These are phyloP conservation scores for Sciurus vulgaris DNA, from an alignment of 2,797 vertebrate species.

Conservation along the genomic window DNA sequence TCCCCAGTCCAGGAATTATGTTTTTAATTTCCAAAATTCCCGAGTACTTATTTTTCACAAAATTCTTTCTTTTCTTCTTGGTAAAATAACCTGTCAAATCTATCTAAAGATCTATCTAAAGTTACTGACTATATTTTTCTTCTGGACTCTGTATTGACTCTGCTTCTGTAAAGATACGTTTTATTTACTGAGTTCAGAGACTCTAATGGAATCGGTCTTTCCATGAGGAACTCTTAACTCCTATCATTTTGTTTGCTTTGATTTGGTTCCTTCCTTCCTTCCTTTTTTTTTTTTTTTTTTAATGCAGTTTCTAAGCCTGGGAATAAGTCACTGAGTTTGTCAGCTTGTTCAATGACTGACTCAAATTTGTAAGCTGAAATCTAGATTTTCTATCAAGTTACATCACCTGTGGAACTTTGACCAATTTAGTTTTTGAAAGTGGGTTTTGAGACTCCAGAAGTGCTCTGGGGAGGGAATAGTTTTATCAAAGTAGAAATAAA, in stretches of 20 bases:
- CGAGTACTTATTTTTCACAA: not conserved
- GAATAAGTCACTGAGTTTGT: not conserved
- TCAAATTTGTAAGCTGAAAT: not conserved
- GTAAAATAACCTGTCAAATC: not conserved
- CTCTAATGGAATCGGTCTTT: not conserved
- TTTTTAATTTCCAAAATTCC: slow-evolving; percentile 21
- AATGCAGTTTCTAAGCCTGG: not conserved
- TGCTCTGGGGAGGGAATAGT: not conserved
- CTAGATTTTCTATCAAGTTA: not conserved
- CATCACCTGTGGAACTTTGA: not conserved
- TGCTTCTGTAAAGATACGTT: not conserved
- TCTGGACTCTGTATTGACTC: not conserved
- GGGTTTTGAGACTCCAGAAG: not conserved
- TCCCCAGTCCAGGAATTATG: slow-evolving; percentile 6
- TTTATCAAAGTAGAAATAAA: slow-evolving; percentile 28
- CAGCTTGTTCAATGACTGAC: not conserved
- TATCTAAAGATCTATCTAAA: not conserved
- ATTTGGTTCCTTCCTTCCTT: too few species aligned
- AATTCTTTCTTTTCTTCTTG: not conserved
- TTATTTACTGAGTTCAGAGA: not conserved
- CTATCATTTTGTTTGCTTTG: not conserved
- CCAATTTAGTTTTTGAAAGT: not conserved
- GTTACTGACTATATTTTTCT: not conserved
- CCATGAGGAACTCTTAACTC: not conserved
- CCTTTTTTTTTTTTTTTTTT: too few species aligned